Evolutionary conservation across 1,140 invertebrate genomes (phyloP).

Genomic region (Dreissena polymorpha): DNA sequence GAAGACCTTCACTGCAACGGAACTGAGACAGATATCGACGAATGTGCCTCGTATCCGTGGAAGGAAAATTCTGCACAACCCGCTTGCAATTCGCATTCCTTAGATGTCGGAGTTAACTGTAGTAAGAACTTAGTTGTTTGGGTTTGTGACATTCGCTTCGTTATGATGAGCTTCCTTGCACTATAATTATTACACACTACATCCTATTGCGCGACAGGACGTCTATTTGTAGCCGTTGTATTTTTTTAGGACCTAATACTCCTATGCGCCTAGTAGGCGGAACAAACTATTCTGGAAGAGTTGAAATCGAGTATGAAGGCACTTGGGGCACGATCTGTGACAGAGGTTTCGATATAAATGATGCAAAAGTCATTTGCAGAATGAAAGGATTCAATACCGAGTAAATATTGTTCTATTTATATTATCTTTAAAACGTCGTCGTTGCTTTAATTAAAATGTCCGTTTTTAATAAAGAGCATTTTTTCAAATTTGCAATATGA

Average conservation of each 20-base stretch:
- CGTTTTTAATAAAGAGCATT: not conserved
- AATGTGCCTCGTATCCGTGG: conserved; percentile 31
- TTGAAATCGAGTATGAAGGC: conserved; percentile 57
- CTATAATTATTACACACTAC: too few species aligned
- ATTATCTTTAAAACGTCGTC: conserved; percentile 3
- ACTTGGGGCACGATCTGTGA: conserved; percentile 64
- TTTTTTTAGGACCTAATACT: conserved; percentile 12
- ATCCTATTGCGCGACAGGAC: too few species aligned
- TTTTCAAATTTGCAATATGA: too few species aligned
- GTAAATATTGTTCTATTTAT: not conserved
- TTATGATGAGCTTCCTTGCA: not conserved
- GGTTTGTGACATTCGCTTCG: not conserved
- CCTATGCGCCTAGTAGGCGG: conserved; percentile 22
- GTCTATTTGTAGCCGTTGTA: too few species aligned
- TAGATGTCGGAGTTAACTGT: conserved; percentile 23
- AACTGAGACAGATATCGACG: conserved; percentile 7
- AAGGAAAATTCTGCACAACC: not conserved
- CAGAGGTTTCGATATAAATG: conserved; percentile 43
- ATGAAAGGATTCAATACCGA: conserved; percentile 46
- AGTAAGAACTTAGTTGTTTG: conserved; percentile 5
- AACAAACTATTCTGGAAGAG: conserved; percentile 43
- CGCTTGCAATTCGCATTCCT: not conserved
- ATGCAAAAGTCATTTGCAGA: conserved; percentile 59
- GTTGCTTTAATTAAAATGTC: not conserved
- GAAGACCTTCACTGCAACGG: conserved; percentile 21